Evolutionary conservation across 2,888 invertebrate species (phyloP), one percentile per base, ranked within the genome.

Genomic region (Priocnemis perturbator): DNA sequence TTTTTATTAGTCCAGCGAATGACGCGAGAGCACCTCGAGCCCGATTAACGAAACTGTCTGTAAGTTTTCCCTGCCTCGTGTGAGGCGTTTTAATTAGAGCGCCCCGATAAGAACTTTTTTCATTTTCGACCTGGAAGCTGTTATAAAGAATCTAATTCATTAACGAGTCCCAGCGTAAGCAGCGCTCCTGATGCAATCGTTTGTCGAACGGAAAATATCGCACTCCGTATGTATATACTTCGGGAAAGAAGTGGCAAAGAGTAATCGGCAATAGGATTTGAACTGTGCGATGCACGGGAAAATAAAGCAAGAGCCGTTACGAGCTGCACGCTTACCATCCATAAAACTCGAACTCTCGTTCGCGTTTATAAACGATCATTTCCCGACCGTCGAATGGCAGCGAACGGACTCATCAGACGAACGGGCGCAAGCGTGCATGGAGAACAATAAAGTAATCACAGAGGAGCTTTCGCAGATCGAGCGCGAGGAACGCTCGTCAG

Each of bases 1-100:
- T 86, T 87, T 87, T 86, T 85, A 85, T 87, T 85, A 86, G 78
- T 74, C 83, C 78, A 84, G 81, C 82, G 83, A 85, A 84, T 86
- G 83, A 85, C 81, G 82, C 72, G 84, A 78, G 84, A 85, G 83
- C 84, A 81, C 81, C 79, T 79, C 79, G 78, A 74, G 81, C 85
- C 82, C 85, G 83, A 84, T 86, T 85, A 86, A 84, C 85, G 77
- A 81, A 84, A 78, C 83, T 81, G 82, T 83, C 82, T 82, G 76
- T 81, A 76, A 81, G 76, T 76, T 76, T 73, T 73, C 78, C 74
- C 76, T 72, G 66, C 69, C 76, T 69, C 78, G 81, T 80, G 77
- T 76, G 80, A 80, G 78, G 74, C 20, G 74, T 78, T 81, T 80
- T 80, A 80, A 80, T 80, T 80, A 80, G 74, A 71, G 64, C 74